These are phyloP conservation scores for Erythrocercus mccallii DNA, from an alignment of 2,113 vertebrate species.

Conservation along the genomic window DNA sequence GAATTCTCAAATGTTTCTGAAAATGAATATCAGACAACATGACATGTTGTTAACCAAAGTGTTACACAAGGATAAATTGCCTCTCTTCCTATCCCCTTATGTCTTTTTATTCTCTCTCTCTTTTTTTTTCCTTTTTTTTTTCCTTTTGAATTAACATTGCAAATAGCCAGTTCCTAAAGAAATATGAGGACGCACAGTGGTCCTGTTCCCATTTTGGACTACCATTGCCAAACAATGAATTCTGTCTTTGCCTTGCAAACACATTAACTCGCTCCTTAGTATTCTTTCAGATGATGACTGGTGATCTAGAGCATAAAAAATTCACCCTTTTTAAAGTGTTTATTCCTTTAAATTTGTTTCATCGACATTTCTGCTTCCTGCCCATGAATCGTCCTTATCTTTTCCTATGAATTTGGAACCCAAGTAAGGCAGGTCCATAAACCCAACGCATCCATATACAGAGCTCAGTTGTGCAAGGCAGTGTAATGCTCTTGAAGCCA, in stretches of 20 bases:
- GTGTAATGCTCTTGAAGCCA: neutral
- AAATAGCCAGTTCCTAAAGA: neutral
- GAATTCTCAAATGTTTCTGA: conserved; percentile 49
- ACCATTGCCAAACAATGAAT: neutral
- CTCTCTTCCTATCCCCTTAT: neutral
- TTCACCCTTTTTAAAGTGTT: neutral
- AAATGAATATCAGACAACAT: conserved; percentile 36
- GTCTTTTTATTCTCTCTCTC: neutral
- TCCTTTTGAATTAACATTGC: neutral
- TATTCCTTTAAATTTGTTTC: neutral
- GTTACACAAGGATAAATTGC: neutral
- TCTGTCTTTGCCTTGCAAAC: neutral
- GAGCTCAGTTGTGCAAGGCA: neutral
- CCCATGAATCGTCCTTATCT: neutral
- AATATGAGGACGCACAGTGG: neutral
- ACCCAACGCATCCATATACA: fast-evolving
- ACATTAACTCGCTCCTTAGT: neutral
- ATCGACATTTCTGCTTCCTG: neutral
- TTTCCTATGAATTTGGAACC: neutral
- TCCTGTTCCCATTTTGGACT: neutral
- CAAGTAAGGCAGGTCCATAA: neutral
- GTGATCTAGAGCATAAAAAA: neutral
- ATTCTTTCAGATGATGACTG: neutral
- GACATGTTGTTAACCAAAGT: neutral
- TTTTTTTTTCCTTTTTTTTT: too few relatives aligned